A percentile compares a stretch with the other conserved stretches of the same genome.
These are phyloP conservation scores for Tuberolachnus salignus DNA, from an alignment of 2,888 invertebrate genomes.

Conservation along the genomic window DNA sequence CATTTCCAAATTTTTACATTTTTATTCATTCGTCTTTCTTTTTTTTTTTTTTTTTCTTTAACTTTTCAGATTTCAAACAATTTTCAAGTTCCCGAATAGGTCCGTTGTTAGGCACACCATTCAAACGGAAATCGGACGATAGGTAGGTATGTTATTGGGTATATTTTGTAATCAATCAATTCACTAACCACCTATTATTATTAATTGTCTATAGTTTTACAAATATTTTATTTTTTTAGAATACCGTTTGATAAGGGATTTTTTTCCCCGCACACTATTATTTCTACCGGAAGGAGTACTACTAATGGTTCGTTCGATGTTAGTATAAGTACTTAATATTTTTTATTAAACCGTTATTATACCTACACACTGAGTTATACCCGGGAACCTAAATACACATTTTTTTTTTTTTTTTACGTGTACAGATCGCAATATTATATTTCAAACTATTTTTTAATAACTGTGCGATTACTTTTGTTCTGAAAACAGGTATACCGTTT, in stretches of 20 bases:
- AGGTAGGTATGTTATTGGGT: conserved; percentile 33
- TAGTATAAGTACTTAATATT: conserved; percentile 10
- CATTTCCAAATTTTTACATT: background rate
- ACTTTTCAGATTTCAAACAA: conserved; percentile 53
- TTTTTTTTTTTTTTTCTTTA: conserved; percentile 6
- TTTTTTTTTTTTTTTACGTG: too few species aligned
- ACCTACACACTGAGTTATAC: too few species aligned
- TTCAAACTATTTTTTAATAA: too few species aligned
- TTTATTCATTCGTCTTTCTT: background rate
- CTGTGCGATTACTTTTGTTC: too few species aligned
- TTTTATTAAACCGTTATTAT: background rate
- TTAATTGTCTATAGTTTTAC: background rate
- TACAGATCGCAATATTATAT: too few species aligned
- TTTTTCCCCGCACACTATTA: conserved; percentile 38
- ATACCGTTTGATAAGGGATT: conserved; percentile 30
- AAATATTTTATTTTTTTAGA: conserved; percentile 38
- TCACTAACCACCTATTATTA: background rate
- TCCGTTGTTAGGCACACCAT: conserved; percentile 16
- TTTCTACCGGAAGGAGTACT: conserved; percentile 27
- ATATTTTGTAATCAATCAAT: background rate
- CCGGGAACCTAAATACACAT: too few species aligned
- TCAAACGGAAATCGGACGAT: conserved; percentile 36
- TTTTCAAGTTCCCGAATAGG: conserved; percentile 36
- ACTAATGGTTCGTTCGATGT: conserved; percentile 29
- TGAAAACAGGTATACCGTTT: too few species aligned